Evolutionary conservation across 2,113 vertebrate species (phyloP), one percentile per base, ranked within the genome.

Genomic region (Tympanuchus pallidicinctus): DNA sequence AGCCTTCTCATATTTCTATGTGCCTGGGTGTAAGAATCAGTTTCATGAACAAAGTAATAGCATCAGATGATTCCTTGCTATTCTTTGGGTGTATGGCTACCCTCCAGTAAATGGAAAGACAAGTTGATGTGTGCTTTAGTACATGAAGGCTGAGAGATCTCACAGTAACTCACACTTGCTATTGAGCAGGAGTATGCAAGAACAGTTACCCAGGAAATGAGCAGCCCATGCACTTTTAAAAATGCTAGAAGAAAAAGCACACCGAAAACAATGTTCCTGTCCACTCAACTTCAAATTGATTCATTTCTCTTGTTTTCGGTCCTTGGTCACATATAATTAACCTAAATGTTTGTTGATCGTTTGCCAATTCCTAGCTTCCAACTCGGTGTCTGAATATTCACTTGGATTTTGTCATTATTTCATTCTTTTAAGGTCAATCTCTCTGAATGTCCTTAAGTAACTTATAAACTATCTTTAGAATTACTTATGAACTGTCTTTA

Each of bases 351-450:
- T 92, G 60, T 56, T 95, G 69, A 91, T 90, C 42, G 27, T 8
- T 59, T 72, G 25, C 38, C 59, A 69, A 28, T 36, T 28, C 22
- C 45, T 89, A 70, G 38, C 17, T 67, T 67, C 20, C 38, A 45
- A 30, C 38, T 70, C 42, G 43, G 8, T 38, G 38, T 88, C 59
- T 59, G 48, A 85, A 81, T 90, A 34, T 60, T 42, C 63, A 47
- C 67, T 66, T 84, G 54, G 38, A 30, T 88, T 94, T 96, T 95
- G 61, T 77, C 43, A 25, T 74, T 91, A 94, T 93, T 90, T 74
- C 52, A 48, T 8, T 64, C 60, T 86, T 27, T 79, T 79, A 84
- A 88, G 60, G n/a, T 32, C n/a, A 74, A n/a, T 92, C 70, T 30
- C 28, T 80, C 67, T 86, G 88, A 90, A 87, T 4, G n/a, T 52